These are phyloP conservation scores for Orius laevigatus DNA, from an alignment of 1,140 invertebrate genomes.

Conservation along the genomic window DNA sequence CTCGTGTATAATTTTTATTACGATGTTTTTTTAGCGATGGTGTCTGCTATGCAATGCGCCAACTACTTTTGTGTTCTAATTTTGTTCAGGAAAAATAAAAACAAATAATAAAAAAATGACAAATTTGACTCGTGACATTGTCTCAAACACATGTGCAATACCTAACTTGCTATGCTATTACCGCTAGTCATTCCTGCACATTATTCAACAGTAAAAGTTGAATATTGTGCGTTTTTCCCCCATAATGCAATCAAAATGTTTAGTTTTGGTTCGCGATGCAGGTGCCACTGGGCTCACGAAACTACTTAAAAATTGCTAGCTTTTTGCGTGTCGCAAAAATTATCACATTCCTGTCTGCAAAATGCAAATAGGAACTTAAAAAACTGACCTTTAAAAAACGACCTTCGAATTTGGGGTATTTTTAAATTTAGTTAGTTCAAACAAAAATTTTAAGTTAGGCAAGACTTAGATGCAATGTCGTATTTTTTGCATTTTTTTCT, in stretches of 20 bases:
- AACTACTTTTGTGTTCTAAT: not conserved
- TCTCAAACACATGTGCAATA: constrained; percentile 7
- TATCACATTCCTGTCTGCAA: too few species aligned
- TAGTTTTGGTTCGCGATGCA: not conserved
- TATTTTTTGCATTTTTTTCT: constrained; percentile 1
- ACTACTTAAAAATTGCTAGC: constrained; percentile 4
- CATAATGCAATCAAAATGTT: not conserved
- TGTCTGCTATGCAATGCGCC: constrained; percentile 9
- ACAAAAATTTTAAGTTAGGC: not conserved
- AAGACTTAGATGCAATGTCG: constrained; percentile 4
- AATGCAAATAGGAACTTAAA: too few species aligned
- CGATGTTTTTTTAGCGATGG: not conserved
- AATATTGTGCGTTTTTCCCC: too few species aligned
- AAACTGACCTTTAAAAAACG: too few species aligned
- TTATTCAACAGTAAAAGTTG: too few species aligned
- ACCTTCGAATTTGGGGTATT: too few species aligned
- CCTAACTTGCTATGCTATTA: not conserved
- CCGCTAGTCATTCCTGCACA: too few species aligned
- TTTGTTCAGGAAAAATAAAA: too few species aligned
- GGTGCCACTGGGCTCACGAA: not conserved
- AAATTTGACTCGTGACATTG: not conserved
- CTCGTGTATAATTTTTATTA: not conserved
- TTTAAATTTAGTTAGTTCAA: too few species aligned
- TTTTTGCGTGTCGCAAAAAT: not conserved
- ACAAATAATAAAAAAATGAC: not conserved